phyloP scores from a whole-genome alignment of 2,888 invertebrate genomes.

The Harmothoe impar region DNA sequence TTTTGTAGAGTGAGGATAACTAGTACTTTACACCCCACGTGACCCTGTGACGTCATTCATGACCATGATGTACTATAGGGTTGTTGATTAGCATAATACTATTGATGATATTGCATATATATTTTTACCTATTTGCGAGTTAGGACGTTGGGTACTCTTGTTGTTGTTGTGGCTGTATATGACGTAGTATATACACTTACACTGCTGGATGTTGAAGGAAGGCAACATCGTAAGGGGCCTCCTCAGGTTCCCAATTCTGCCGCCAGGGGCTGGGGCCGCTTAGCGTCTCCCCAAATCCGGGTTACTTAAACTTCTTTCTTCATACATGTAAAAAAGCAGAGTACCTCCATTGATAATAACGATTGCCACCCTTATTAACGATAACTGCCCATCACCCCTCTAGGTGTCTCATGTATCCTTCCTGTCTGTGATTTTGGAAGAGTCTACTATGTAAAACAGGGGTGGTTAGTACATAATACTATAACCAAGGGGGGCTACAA shows the following conservation, averaged over 20 bases:
- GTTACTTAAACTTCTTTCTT: conserved; percentile 40
- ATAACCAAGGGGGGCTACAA: not conserved
- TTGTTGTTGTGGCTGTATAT: conserved; percentile 60
- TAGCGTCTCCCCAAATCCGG: not conserved
- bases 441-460: conserved; percentile 32
- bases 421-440: conserved; percentile 63
- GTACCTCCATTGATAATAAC: conserved; percentile 27
- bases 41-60: conserved; percentile 48
- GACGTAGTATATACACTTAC: conserved; percentile 44
- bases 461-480: conserved; percentile 41
- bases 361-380: not conserved
- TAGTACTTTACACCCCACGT: conserved; percentile 47
- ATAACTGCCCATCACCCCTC: conserved; percentile 49
- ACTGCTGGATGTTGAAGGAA: conserved; percentile 62
- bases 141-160: conserved; percentile 58
- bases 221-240: conserved; percentile 32
- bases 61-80: conserved; percentile 37
- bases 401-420: conserved; percentile 60
- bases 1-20: not conserved
- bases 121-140: conserved; percentile 63
- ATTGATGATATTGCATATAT: conserved; percentile 43
- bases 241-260: not conserved
- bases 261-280: not conserved
- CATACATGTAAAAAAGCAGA: conserved; percentile 13
- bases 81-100: conserved; percentile 58